phyloP scores from a whole-genome alignment of 2,797 vertebrate genomes.

The Lagodon rhomboides region DNA sequence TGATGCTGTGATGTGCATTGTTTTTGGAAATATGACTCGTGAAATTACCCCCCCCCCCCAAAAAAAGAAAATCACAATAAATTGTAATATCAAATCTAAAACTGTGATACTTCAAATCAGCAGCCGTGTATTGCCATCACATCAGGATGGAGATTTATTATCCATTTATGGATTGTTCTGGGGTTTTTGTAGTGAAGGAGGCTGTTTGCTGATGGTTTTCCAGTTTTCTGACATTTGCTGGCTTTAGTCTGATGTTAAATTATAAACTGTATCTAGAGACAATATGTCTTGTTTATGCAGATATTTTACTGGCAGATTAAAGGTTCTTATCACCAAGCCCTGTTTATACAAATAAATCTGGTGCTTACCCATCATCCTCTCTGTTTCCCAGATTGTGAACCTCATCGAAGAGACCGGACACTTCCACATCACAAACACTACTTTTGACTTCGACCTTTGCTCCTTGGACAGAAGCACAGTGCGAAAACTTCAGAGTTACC shows the following conservation, averaged over 20 bases:
- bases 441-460: constrained; percentile 99
- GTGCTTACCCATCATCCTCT: neutral
- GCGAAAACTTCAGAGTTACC: constrained; percentile 98
- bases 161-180: too few relatives aligned
- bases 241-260: neutral
- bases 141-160: too few relatives aligned
- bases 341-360: neutral
- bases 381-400: constrained; percentile 93
- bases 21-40: neutral
- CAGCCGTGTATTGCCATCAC: too few relatives aligned
- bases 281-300: neutral
- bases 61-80: too few relatives aligned
- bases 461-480: constrained; percentile 98
- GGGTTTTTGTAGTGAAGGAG: neutral
- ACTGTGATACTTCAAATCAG: too few relatives aligned
- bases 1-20: neutral
- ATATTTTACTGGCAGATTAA: neutral
- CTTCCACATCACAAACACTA: constrained; percentile 99
- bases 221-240: neutral
- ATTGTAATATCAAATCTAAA: too few relatives aligned
- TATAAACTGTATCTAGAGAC: neutral
- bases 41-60: too few relatives aligned
- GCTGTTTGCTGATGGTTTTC: neutral
- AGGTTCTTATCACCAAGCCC: neutral
- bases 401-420: constrained; percentile 99